phyloP scores from a whole-genome alignment of 2,888 invertebrate species.

The Drosophila atroscutellata region DNA sequence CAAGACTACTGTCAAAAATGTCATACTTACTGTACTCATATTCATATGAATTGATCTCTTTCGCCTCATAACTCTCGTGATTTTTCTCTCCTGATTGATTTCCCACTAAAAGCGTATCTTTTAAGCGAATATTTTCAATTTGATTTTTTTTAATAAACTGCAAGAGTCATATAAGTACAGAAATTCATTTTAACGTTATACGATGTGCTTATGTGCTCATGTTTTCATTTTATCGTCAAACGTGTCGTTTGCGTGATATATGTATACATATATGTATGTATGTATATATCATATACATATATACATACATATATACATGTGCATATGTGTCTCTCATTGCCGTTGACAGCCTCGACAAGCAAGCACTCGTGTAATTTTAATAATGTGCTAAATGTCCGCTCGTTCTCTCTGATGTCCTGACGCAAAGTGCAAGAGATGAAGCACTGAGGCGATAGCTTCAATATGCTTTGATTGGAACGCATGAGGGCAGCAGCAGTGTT shows the following conservation, averaged over 20 bases:
- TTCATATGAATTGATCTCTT: not conserved
- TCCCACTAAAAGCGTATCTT: not conserved
- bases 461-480: conserved; percentile 28
- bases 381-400: conserved; percentile 72
- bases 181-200: conserved; percentile 27
- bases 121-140: not conserved
- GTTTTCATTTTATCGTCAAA: conserved; percentile 36
- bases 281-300: not conserved
- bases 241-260: conserved; percentile 60
- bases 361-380: conserved; percentile 73
- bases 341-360: conserved; percentile 27
- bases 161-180: conserved; percentile 4
- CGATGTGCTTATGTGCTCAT: conserved; percentile 37
- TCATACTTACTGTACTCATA: not conserved
- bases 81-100: not conserved
- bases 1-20: not conserved
- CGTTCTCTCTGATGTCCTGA: conserved; percentile 31
- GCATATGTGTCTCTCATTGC: conserved; percentile 1
- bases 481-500: conserved; percentile 30
- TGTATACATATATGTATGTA: conserved; percentile 33
- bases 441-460: conserved; percentile 37
- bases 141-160: conserved; percentile 1
- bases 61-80: not conserved
- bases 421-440: conserved; percentile 60
- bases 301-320: not conserved